Evolutionary conservation across 2,888 invertebrate genomes (phyloP).

Genomic region (Drosophila emarginata): DNA sequence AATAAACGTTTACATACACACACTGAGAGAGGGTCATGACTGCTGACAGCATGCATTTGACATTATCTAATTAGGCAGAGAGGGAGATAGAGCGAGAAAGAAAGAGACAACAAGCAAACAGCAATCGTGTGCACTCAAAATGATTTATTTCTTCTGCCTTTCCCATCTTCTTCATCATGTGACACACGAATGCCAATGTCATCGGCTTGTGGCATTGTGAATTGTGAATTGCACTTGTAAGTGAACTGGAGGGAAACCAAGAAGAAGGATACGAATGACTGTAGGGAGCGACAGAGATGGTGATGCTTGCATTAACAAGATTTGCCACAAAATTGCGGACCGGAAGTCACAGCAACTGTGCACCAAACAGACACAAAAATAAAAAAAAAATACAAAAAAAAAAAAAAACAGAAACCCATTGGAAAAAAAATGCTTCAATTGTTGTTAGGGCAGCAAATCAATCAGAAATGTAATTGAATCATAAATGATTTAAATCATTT

Average conservation of each 20-base stretch:
- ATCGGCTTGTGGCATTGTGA: conserved; percentile 25
- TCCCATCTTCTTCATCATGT: conserved; percentile 11
- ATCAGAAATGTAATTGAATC: not conserved
- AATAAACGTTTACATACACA: conserved; percentile 4
- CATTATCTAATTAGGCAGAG: conserved; percentile 77
- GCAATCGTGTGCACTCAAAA: conserved; percentile 38
- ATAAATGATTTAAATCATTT: not conserved
- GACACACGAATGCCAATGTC: conserved; percentile 65
- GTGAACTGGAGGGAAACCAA: not conserved
- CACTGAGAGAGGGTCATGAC: not conserved
- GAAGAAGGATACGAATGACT: not conserved
- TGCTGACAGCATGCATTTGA: conserved; percentile 61
- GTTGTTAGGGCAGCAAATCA: not conserved
- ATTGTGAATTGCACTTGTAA: not conserved
- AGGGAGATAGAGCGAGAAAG: conserved; percentile 2
- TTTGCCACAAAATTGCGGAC: not conserved
- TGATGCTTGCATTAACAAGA: not conserved
- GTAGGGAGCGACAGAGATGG: not conserved
- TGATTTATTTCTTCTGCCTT: conserved; percentile 52
- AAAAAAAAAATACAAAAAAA: not conserved
- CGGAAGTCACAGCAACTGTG: not conserved
- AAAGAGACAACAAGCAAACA: not conserved
- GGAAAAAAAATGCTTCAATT: too few relatives aligned
- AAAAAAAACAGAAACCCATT: not conserved
- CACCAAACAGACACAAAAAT: not conserved